phyloP scores from a whole-genome alignment of 2,888 invertebrate genomes.

The Lasioglossum calceatum region DNA sequence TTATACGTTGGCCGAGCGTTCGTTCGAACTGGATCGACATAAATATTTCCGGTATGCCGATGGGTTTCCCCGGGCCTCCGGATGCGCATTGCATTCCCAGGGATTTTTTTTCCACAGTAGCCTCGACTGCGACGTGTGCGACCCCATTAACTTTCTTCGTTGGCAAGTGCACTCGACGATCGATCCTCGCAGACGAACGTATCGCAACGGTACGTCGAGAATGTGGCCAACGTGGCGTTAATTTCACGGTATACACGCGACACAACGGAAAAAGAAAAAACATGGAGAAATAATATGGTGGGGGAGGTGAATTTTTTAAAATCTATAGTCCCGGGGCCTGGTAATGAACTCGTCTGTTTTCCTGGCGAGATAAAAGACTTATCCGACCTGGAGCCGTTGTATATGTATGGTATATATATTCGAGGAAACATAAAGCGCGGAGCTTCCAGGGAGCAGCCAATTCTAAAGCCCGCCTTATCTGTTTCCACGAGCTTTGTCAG shows the following conservation, averaged over 20 bases:
- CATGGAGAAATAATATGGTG: neutral
- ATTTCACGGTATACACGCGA: slow-evolving; percentile 1
- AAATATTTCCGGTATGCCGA: slow-evolving; percentile 57
- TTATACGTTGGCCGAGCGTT: slow-evolving; percentile 41
- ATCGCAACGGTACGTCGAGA: slow-evolving; percentile 23
- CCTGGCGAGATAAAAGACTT: slow-evolving; percentile 42
- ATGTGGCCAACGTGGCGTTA: slow-evolving; percentile 12
- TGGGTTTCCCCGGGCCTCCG: slow-evolving; percentile 17
- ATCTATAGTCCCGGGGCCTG: neutral
- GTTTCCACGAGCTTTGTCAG: slow-evolving; percentile 1
- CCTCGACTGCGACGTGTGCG: slow-evolving; percentile 9
- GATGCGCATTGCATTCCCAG: slow-evolving; percentile 5
- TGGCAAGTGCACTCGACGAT: slow-evolving; percentile 25
- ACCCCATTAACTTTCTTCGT: slow-evolving; percentile 39
- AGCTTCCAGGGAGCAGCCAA: slow-evolving; percentile 4
- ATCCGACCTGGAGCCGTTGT: slow-evolving; percentile 19
- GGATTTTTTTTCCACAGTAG: slow-evolving; percentile 28
- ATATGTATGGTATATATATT: slow-evolving; percentile 9
- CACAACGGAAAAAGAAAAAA: neutral
- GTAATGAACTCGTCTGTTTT: slow-evolving; percentile 12
- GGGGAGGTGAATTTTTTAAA: neutral
- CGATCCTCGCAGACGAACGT: slow-evolving; percentile 34
- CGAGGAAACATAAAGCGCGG: slow-evolving; percentile 24
- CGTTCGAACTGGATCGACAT: slow-evolving; percentile 44
- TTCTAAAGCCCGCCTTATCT: slow-evolving; percentile 39